Conservation (phyloP, 2,113 vertebrate genomes). For the Melanostigma gelatinosum region DNA sequence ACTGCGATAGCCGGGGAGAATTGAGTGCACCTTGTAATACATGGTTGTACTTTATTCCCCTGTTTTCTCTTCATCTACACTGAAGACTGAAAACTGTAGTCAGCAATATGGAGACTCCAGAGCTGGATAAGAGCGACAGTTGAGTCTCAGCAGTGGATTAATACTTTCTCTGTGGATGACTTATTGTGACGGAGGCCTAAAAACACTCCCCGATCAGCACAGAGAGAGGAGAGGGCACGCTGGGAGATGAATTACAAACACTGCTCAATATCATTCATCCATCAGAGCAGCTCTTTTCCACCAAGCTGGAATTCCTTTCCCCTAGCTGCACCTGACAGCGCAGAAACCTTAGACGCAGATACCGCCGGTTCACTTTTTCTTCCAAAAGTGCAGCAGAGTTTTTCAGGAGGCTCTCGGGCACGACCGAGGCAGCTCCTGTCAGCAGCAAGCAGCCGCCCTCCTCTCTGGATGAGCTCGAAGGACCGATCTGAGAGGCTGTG, state of each 20-base stretch:
- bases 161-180: constrained; percentile 37
- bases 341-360: constrained; percentile 61
- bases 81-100: constrained; percentile 13
- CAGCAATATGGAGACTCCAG: constrained; percentile 25
- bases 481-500: constrained; percentile 1
- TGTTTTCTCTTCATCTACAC: constrained; percentile 26
- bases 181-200: constrained; percentile 43
- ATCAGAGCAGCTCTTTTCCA: constrained; percentile 49
- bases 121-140: constrained; percentile 33
- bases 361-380: constrained; percentile 24
- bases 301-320: constrained; percentile 66
- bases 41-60: constrained; percentile 22
- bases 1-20: constrained; percentile 36
- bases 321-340: constrained; percentile 67
- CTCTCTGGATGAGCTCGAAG: constrained; percentile 20
- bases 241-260: constrained; percentile 67
- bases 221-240: constrained; percentile 51
- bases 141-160: background rate
- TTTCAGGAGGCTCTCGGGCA: constrained; percentile 45
- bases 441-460: constrained; percentile 30
- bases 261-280: constrained; percentile 60
- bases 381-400: constrained; percentile 59
- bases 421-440: constrained; percentile 37
- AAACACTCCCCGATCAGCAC: constrained; percentile 29
- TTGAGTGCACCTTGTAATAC: constrained; percentile 24